Base-by-base conservation (phyloP, 2,888 invertebrate species). In the Lampropteryx suffumata region DNA sequence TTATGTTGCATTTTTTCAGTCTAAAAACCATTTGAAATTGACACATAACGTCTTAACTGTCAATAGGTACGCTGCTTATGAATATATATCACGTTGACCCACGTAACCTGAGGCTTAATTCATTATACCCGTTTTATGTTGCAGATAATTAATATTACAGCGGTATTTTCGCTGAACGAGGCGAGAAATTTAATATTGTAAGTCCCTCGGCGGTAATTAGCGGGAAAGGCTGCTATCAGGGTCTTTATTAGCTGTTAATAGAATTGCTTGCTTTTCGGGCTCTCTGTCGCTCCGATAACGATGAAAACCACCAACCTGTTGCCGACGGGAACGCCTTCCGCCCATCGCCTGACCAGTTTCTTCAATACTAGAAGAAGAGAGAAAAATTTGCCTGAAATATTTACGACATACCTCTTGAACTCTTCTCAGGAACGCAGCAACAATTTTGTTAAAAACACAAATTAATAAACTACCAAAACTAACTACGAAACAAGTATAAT, bases 261-360 rank as follows among this genome's bases (percentile, higher is more conserved):
- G 77, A 84, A 83, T 79, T 67, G 75, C 68, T 62, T 66, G 71
- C 67, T 44, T 67, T 72, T 69, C 80, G 74, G 79, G 77, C 75
- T 54, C 64, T 61, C 70, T 64, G 70, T 50, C 71, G 64, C 69
- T 71, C 72, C 71, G 56, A 69, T n/a, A n/a, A n/a, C 74, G 70
- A 37, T 67, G 67, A 49, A 52, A 54, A 49, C 45, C 52, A 45
- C 52, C 87, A 83, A 89, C 89, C 89, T 89, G 89, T 89, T 90
- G 89, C 87, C 83, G 82, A 51, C 82, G 86, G 87, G 72, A 80
- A 81, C 89, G 89, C 89, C 89, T 89, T 87, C 84, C 89, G 89
- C 89, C 88, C 88, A 82, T 86, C 81, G 71, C 61, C 67, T 64
- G 66, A 57, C 48, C 57, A 59, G 63, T 66, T 62, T 69, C 64